phyloP scores from a whole-genome alignment of 2,888 invertebrate genomes.

The Cyclophora punctaria region DNA sequence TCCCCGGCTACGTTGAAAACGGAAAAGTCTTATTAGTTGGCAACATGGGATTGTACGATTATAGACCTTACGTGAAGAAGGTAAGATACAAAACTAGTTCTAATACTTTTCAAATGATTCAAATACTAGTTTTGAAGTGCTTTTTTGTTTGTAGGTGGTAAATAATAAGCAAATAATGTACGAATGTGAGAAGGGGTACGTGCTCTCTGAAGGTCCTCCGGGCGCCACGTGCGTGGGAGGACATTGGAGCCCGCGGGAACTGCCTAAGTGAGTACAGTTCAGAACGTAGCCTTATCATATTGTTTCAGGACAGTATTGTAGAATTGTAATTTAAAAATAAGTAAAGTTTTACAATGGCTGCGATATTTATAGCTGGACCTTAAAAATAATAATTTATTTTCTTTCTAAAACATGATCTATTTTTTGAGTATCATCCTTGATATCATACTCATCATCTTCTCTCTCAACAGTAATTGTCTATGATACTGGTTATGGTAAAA shows the following conservation, averaged over 20 bases:
- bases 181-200: conserved; percentile 94
- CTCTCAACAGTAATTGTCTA: too few relatives aligned
- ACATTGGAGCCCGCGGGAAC: conserved; percentile 91
- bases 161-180: conserved; percentile 97
- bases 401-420: too few relatives aligned
- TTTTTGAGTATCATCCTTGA: too few relatives aligned
- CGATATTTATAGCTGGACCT: too few relatives aligned
- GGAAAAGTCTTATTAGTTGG: conserved; percentile 94
- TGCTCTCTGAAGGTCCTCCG: conserved; percentile 89
- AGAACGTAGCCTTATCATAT: too few relatives aligned
- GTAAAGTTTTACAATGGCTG: too few relatives aligned
- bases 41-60: conserved; percentile 97
- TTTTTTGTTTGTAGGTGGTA: conserved; percentile 63
- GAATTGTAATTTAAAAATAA: too few relatives aligned
- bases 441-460: too few relatives aligned
- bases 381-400: too few relatives aligned
- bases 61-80: conserved; percentile 93
- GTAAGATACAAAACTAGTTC: conserved; percentile 48
- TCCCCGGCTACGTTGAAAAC: conserved; percentile 90
- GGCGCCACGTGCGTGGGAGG: conserved; percentile 97
- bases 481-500: neutral
- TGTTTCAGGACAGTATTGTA: too few relatives aligned
- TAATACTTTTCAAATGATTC: too few relatives aligned
- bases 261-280: conserved; percentile 77
- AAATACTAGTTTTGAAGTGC: too few relatives aligned